Evolutionary conservation across 2,888 invertebrate genomes (phyloP), one percentile per base, ranked within the genome.

Genomic region (Celastrina argiolus): DNA sequence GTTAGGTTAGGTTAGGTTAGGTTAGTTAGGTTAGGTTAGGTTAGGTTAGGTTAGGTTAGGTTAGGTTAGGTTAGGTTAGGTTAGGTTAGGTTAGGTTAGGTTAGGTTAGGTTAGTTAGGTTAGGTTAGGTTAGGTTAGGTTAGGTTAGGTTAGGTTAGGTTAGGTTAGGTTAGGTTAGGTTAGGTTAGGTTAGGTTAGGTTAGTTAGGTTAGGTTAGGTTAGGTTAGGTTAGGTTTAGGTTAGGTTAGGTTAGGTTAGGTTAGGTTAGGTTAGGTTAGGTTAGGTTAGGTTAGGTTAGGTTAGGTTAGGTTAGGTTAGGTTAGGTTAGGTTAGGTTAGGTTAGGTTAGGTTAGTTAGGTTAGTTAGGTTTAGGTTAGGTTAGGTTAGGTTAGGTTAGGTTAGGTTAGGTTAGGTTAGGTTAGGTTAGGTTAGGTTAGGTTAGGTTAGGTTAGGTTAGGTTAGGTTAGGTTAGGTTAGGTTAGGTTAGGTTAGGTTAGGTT

Each of bases 391-490:
- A 65, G 65, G 65, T 58, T 65, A 65, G 65, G 65, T 65, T 65
- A 63, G 56, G 63, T 22, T 70, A 2, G 51, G 18, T 10, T 22
- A 16, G 39, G 45, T 51, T 3, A 69, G 69, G 8, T 65, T 66
- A 1, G 28, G 28, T 6, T 42, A 64, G n/a, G n/a, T 65, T 8
- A 10, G 5, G 6, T 1, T 69, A 69, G 42, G 68, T 56, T 14
- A 68, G 68, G 4, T 69, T 70, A 34, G 39, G 68, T 3, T n/a
- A 67, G 67, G 67, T 67, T 67, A 67, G 67, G 67, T 67, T 67
- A 67, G 67, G 67, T 67, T 67, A 67, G 67, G 67, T 67, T 67
- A 67, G 67, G 67, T 67, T 67, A 67, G 67, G 67, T 67, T 67
- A 67, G 67, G 64, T 67, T 67, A 67, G 67, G 67, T 67, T 67